phyloP scores from a whole-genome alignment of 2,113 vertebrate genomes.

The Boleophthalmus pectinirostris region DNA sequence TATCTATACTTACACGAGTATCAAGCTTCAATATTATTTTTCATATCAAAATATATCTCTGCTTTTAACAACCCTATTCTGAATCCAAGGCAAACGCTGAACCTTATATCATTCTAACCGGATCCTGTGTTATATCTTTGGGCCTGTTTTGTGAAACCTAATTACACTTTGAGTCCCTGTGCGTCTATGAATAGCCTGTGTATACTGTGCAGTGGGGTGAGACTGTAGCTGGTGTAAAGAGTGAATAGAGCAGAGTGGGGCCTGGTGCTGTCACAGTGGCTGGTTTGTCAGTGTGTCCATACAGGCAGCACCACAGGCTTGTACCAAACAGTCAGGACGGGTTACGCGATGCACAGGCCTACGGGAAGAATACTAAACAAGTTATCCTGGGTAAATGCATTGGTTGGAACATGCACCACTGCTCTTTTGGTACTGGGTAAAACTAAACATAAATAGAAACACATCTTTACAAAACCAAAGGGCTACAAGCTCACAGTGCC shows the following conservation, averaged over 20 bases:
- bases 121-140: too few relatives aligned
- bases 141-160: background rate
- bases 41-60: too few relatives aligned
- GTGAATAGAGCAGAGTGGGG: background rate
- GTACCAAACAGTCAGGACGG: background rate
- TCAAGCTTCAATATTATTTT: too few relatives aligned
- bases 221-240: background rate
- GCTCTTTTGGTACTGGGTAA: too few relatives aligned
- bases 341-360: background rate
- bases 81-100: too few relatives aligned
- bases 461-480: too few relatives aligned
- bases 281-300: background rate
- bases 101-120: too few relatives aligned
- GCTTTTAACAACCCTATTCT: too few relatives aligned
- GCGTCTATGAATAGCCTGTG: background rate
- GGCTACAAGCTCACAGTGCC: too few relatives aligned
- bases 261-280: background rate
- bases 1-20: too few relatives aligned
- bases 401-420: background rate
- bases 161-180: background rate
- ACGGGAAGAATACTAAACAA: background rate
- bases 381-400: background rate
- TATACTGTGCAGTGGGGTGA: background rate
- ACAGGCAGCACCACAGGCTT: background rate
- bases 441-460: too few relatives aligned